Percentiles rank a stretch among this genome's conserved stretches.
phyloP scores from a whole-genome alignment of 2,113 vertebrate genomes.

The Oreochromis spilurus region DNA sequence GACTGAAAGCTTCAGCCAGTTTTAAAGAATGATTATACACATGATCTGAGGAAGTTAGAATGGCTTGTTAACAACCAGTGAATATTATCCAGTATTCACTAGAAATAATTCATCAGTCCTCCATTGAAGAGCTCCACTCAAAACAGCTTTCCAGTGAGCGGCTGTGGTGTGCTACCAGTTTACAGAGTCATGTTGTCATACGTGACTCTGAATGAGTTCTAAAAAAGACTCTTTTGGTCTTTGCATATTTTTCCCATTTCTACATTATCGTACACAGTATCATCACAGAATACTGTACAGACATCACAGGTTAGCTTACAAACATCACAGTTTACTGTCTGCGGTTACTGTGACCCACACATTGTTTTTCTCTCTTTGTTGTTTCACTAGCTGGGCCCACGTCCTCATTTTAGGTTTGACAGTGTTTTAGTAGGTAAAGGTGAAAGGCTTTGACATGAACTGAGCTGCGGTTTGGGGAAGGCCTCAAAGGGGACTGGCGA shows the following conservation, averaged over 20 bases:
- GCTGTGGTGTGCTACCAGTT: not conserved
- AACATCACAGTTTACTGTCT: rapidly evolving
- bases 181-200: not conserved
- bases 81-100: not conserved
- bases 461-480: too few relatives aligned
- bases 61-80: not conserved
- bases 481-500: too few relatives aligned
- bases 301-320: not conserved
- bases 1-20: not conserved
- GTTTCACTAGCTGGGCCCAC: too few relatives aligned
- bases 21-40: not conserved
- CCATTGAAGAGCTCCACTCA: not conserved
- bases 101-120: not conserved
- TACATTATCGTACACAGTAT: not conserved
- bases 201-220: not conserved
- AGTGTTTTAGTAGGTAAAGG: too few relatives aligned
- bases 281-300: not conserved
- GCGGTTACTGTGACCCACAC: not conserved
- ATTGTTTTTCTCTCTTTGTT: not conserved
- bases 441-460: too few relatives aligned
- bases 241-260: not conserved
- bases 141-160: not conserved
- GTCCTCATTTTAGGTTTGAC: too few relatives aligned
- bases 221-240: not conserved
- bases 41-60: not conserved